Evolutionary conservation across 2,888 invertebrate genomes (phyloP).

Genomic region (Hyalella azteca): DNA sequence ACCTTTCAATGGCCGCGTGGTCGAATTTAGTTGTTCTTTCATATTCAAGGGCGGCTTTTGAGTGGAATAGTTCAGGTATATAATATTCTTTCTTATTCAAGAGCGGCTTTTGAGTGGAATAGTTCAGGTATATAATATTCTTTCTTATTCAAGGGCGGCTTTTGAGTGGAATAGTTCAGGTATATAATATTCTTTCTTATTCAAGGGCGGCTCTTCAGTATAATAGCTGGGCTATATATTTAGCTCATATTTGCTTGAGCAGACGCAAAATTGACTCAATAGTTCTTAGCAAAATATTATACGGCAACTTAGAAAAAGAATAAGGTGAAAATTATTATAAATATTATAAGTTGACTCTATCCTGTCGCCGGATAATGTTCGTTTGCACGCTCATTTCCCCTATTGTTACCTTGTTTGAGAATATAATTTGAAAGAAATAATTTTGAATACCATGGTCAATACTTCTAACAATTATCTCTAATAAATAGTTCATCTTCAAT

Average conservation of each 20-base stretch:
- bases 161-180: neutral
- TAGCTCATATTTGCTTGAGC: no score
- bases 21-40: neutral
- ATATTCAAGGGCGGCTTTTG: neutral
- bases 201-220: neutral
- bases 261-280: neutral
- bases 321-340: no score
- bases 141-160: neutral
- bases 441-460: no score
- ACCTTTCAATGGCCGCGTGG: neutral
- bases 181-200: neutral
- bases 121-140: neutral
- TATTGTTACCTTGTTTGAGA: no score
- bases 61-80: neutral
- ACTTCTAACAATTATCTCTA: no score
- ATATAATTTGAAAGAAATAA: no score
- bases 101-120: neutral
- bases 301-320: no score
- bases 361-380: no score
- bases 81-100: neutral
- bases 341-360: no score
- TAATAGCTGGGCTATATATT: neutral
- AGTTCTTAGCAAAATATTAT: no score
- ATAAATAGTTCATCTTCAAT: no score
- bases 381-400: no score